phyloP scores from a whole-genome alignment of 1,140 invertebrate genomes.

The Pseudomyrmex gracilis region DNA sequence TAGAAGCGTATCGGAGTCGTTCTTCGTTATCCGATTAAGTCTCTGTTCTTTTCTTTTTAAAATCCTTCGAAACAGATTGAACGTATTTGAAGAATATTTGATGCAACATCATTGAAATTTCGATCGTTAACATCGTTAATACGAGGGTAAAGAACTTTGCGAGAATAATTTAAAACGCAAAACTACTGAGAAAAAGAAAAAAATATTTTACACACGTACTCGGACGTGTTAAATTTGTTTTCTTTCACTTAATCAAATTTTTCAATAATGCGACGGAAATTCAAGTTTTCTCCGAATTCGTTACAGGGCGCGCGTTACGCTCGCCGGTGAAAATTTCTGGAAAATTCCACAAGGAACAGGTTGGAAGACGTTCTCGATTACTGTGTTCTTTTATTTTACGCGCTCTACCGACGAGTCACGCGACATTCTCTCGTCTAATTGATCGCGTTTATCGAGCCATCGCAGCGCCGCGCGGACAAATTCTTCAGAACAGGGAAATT shows the following conservation, averaged over 20 bases:
- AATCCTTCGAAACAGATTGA: background rate
- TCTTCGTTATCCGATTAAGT: constrained; percentile 29
- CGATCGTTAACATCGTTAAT: no score
- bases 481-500: constrained; percentile 46
- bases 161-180: no score
- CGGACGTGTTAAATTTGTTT: no score
- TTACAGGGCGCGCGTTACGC: background rate
- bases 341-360: constrained; percentile 7
- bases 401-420: background rate
- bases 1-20: constrained; percentile 22
- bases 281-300: background rate
- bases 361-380: constrained; percentile 23
- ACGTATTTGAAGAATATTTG: constrained; percentile 20
- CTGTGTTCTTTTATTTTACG: constrained; percentile 16
- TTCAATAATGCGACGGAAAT: constrained; percentile 1
- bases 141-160: no score
- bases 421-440: constrained; percentile 45
- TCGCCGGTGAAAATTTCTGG: constrained; percentile 23
- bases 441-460: constrained; percentile 51
- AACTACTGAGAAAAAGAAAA: no score
- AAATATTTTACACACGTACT: no score
- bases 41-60: constrained; percentile 11
- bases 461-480: constrained; percentile 11
- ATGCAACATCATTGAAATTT: background rate
- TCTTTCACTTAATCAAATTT: no score